Percentiles rank a stretch among this genome's conserved stretches.
Conservation (phyloP, 2,797 vertebrate genomes). For the Delichon dasypus region DNA sequence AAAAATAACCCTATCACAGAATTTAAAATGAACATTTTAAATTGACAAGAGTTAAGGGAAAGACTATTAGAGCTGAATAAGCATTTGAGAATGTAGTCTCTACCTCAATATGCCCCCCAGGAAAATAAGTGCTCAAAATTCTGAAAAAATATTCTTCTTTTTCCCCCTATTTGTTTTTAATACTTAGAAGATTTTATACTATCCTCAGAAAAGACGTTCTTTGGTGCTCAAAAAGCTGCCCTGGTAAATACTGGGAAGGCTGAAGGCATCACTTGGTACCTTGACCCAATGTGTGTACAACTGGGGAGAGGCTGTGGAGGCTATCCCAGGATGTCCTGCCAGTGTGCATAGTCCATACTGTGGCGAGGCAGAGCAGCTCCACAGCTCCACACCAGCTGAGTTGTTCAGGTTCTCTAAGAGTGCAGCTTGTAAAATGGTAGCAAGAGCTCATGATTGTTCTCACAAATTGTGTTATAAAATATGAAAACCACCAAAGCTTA, state of each 20-base stretch:
- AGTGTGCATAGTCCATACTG: background rate
- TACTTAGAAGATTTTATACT: background rate
- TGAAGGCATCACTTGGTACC: background rate
- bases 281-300: fast-evolving
- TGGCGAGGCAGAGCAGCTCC: background rate
- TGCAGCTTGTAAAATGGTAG: background rate
- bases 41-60: background rate
- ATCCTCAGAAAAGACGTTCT: background rate
- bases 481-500: background rate
- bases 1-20: background rate
- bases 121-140: background rate
- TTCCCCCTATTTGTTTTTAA: background rate
- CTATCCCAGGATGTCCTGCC: background rate
- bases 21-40: background rate
- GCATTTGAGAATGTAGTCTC: background rate
- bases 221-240: background rate
- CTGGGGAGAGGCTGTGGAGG: background rate
- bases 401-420: background rate
- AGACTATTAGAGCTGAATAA: background rate
- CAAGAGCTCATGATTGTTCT: background rate
- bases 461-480: background rate
- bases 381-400: background rate
- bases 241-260: background rate
- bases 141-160: background rate
- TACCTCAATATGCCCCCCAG: background rate